Percentiles rank a stretch among this genome's conserved stretches.
Conservation (phyloP, 2,113 vertebrate genomes). For the Eretmochelys imbricata region DNA sequence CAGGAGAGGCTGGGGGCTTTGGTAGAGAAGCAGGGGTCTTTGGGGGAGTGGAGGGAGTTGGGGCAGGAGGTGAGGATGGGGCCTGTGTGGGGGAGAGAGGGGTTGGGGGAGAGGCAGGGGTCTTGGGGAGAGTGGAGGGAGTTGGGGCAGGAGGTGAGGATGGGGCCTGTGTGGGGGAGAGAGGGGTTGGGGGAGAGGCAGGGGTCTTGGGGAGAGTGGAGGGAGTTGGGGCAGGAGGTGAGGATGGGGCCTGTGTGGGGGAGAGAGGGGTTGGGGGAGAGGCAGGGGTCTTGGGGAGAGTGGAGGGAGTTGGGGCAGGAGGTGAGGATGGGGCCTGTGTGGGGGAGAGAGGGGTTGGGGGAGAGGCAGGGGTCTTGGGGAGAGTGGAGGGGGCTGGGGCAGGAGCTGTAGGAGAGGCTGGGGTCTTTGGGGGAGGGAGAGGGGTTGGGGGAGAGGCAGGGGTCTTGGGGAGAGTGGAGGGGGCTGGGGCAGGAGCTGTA, state of each 20-base stretch:
- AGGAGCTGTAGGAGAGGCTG: too few species aligned
- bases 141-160: neutral
- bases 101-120: neutral
- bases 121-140: neutral
- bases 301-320: too few species aligned
- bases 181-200: rapidly evolving
- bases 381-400: too few species aligned
- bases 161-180: neutral
- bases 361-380: too few species aligned
- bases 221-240: neutral
- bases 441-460: too few species aligned
- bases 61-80: neutral
- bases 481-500: too few species aligned
- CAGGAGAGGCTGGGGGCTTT: rapidly evolving
- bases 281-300: neutral
- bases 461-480: too few species aligned
- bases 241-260: neutral
- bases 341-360: too few species aligned
- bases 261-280: neutral
- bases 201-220: neutral
- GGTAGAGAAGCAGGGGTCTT: neutral
- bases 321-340: too few species aligned
- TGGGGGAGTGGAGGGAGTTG: neutral
- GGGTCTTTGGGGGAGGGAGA: too few species aligned
- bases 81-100: too few species aligned